phyloP scores from a whole-genome alignment of 35 echinoderm and acorn worm species.

The Nesometra sesokonis region DNA sequence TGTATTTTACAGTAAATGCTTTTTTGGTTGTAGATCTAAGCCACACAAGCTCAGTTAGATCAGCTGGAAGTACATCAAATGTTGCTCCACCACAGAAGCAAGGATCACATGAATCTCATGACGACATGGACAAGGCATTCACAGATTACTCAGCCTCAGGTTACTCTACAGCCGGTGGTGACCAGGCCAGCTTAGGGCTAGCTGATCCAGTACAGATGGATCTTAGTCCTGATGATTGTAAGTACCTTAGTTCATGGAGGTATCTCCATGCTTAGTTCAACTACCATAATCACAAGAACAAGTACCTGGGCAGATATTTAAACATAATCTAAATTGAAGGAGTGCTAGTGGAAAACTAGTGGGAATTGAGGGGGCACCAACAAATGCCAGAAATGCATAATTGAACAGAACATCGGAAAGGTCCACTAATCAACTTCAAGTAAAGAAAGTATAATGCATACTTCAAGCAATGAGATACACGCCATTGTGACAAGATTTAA shows the following conservation, averaged over 20 bases:
- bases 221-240: neutral
- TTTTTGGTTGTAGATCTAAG: conserved; percentile 56
- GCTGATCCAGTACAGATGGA: neutral
- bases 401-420: too few relatives aligned
- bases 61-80: conserved; percentile 42
- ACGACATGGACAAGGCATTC: conserved; percentile 80
- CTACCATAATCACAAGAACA: too few relatives aligned
- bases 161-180: neutral
- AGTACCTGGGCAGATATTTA: too few relatives aligned
- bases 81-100: conserved; percentile 15
- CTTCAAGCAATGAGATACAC: too few relatives aligned
- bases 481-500: too few relatives aligned
- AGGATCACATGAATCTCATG: conserved; percentile 34
- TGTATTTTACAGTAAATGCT: neutral
- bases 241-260: neutral
- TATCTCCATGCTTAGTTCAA: too few relatives aligned
- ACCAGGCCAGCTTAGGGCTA: neutral
- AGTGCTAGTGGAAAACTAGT: too few relatives aligned
- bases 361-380: too few relatives aligned
- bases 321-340: too few relatives aligned
- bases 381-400: too few relatives aligned
- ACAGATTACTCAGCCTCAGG: conserved; percentile 35
- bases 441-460: too few relatives aligned
- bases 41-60: conserved; percentile 88
- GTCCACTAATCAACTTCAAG: too few relatives aligned